Evolutionary conservation across 92 coral and sea anemone species (phyloP).

Genomic region (Desmophyllum pertusum): DNA sequence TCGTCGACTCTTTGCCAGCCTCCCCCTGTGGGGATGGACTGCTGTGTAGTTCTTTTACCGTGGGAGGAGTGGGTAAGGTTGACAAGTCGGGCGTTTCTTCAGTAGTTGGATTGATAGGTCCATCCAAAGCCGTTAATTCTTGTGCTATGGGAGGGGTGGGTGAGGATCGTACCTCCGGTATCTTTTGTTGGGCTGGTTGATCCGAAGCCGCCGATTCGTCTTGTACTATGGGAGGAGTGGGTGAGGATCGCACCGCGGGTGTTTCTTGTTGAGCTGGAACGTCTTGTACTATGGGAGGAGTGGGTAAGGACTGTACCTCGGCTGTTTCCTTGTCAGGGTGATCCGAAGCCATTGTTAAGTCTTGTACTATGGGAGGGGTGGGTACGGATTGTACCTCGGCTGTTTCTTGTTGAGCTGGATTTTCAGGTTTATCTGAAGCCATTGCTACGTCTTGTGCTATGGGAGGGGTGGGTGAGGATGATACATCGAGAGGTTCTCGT

Average conservation of each 20-base stretch:
- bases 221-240: neutral
- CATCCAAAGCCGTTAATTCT: neutral
- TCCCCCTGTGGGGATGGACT: neutral
- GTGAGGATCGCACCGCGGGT: neutral
- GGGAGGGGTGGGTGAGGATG: constrained; percentile 12
- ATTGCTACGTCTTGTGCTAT: neutral
- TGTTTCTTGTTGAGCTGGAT: neutral
- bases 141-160: constrained; percentile 2
- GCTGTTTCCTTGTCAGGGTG: no score
- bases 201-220: neutral
- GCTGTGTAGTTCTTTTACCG: neutral
- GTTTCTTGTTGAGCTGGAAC: neutral
- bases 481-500: neutral
- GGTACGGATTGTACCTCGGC: neutral
- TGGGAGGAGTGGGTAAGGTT: neutral
- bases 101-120: neutral
- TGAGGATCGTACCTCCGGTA: neutral
- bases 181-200: neutral
- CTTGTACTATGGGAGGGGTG: constrained; percentile 5
- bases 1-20: neutral
- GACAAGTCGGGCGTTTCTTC: neutral
- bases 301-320: neutral
- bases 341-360: neutral
- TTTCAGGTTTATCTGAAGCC: neutral
- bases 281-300: constrained; percentile 6